A percentile compares a stretch with the other conserved stretches of the same genome.
Evolutionary conservation across 2,797 vertebrate species (phyloP).

Genomic region (Perodicticus potto): DNA sequence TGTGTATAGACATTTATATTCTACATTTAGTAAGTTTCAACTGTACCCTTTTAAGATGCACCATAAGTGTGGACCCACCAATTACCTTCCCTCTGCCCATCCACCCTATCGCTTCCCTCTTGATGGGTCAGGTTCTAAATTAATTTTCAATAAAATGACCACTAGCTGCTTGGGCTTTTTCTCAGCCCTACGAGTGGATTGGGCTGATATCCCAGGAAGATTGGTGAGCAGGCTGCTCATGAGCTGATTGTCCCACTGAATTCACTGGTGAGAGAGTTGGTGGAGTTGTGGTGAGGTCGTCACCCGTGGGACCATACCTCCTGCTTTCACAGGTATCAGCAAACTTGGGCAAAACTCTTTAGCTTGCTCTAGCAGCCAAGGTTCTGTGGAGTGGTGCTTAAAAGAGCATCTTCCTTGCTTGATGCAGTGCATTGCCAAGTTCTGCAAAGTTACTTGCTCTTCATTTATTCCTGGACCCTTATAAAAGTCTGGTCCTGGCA

Average conservation of each 20-base stretch:
- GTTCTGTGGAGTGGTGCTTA: neutral
- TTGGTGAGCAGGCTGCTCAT: neutral
- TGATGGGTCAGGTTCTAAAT: neutral
- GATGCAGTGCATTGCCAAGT: neutral
- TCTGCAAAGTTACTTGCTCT: neutral
- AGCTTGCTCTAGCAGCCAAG: neutral
- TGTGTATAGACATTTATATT: too few relatives aligned
- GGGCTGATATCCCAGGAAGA: neutral
- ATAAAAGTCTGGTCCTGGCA: neutral
- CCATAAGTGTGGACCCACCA: too few relatives aligned
- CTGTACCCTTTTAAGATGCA: too few relatives aligned
- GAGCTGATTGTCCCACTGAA: neutral
- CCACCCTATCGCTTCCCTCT: neutral
- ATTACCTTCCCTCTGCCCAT: too few relatives aligned
- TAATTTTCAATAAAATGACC: neutral
- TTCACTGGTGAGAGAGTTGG: neutral
- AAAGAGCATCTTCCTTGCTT: neutral
- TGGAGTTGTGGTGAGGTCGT: neutral
- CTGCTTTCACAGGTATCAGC: neutral
- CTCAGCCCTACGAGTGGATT: neutral
- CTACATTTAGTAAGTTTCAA: too few relatives aligned
- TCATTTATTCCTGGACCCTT: neutral
- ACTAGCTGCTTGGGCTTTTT: slow-evolving; percentile 24
- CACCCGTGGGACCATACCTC: neutral
- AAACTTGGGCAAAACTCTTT: neutral